Conservation (phyloP, 2,797 vertebrate genomes). For the Corythornis leucogaster region DNA sequence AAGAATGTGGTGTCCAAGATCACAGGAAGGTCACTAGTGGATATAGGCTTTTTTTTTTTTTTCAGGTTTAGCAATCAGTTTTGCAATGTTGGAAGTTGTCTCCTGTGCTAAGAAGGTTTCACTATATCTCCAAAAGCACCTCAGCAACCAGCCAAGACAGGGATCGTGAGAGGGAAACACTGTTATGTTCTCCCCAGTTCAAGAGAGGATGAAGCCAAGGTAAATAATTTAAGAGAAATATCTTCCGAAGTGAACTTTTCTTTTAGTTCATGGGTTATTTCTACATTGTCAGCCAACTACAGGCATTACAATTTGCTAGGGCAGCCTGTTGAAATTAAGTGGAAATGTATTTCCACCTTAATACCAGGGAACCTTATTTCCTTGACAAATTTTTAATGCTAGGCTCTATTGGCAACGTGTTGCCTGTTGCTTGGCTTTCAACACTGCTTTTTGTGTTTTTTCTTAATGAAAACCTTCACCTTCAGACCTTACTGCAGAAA, state of each 20-base stretch:
- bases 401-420: not conserved
- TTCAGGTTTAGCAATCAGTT: not conserved
- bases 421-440: constrained; percentile 34
- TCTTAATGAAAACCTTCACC: not conserved
- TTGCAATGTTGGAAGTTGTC: constrained; percentile 1
- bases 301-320: constrained; percentile 37
- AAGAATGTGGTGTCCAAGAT: not conserved
- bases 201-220: constrained; percentile 46
- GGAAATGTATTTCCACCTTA: constrained; percentile 32
- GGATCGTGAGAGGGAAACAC: constrained; percentile 31
- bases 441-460: not conserved
- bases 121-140: constrained; percentile 40
- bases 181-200: not conserved
- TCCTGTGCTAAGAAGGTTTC: not conserved
- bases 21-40: not conserved
- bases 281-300: not conserved
- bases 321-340: constrained; percentile 35
- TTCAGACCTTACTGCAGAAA: not conserved
- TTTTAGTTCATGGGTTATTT: constrained; percentile 34
- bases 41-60: not conserved
- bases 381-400: constrained; percentile 1
- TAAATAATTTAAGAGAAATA: not conserved
- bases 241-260: constrained; percentile 16
- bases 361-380: constrained; percentile 46
- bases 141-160: constrained; percentile 42